Evolutionary conservation across 2,113 vertebrate species (phyloP), one percentile per base, ranked within the genome.

Genomic region (Cheilinus undulatus): DNA sequence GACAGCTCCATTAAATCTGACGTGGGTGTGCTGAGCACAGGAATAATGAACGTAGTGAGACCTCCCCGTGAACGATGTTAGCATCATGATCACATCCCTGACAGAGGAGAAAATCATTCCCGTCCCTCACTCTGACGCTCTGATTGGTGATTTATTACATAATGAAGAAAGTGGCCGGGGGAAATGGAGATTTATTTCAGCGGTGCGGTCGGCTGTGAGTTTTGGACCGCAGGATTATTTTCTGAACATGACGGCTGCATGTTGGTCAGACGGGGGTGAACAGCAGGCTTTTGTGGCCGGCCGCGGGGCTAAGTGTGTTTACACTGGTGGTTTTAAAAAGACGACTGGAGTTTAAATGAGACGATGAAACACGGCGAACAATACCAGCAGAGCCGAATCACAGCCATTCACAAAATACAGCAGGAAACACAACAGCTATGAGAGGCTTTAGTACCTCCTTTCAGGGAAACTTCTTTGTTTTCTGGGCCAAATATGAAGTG

Each of bases 111-210:
- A n/a, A 20, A n/a, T n/a, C 42, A n/a, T 6, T 19, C 5, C 17
- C n/a, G 48, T 15, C 13, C 48, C 23, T 6, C 48, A 23, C 13
- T 15, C 52, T 63, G 45, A 11, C 38, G 15, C 43, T 62, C 22
- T 78, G 73, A 87, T 83, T 45, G 19, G 38, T 86, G 49, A 85
- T 57, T 82, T 69, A 61, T 91, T 88, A 86, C 83, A 78, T 79
- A 80, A 87, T 57, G 86, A 87, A 85, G 81, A 79, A 80, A 89
- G 87, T 78, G 88, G 73, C 72, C 19, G 67, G 72, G 79, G 89
- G 88, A 92, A 93, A 90, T 88, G 80, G 82, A 91, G 84, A 91
- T 92, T 88, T 89, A 86, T 91, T 90, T 85, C 90, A 82, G 89
- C 38, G 87, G 82, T 89, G 83, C 15, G 70, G 78, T 19, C 32